A percentile compares a stretch with the other conserved stretches of the same genome.
Evolutionary conservation across 2,797 vertebrate genomes (phyloP).

Genomic region (Smutsia temminckii): DNA sequence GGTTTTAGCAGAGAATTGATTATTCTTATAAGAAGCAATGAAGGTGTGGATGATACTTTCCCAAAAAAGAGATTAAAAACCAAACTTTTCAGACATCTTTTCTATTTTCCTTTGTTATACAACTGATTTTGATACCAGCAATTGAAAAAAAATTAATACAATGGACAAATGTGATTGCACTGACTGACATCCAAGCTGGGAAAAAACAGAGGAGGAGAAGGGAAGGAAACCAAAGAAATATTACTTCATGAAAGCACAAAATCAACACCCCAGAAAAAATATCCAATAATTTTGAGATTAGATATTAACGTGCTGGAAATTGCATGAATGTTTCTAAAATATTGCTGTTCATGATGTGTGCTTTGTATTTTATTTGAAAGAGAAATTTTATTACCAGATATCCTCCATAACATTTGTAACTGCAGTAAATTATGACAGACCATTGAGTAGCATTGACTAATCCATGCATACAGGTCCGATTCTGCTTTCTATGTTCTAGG

Average conservation of each 20-base stretch:
- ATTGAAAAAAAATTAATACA: background rate
- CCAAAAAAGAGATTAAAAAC: background rate
- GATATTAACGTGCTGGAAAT: background rate
- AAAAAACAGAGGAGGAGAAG: background rate
- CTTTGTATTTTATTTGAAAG: constrained; percentile 48
- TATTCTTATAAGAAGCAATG: constrained; percentile 34
- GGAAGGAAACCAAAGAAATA: background rate
- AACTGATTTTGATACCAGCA: background rate
- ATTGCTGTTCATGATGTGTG: background rate
- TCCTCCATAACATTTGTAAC: background rate
- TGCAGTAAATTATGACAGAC: constrained; percentile 1
- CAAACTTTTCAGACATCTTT: background rate
- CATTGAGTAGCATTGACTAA: constrained; percentile 32
- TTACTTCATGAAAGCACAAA: constrained; percentile 31
- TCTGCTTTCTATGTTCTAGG: constrained; percentile 6
- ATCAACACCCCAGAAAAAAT: constrained; percentile 21
- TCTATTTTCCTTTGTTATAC: background rate
- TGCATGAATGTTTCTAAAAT: background rate
- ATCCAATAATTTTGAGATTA: background rate
- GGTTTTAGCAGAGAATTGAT: constrained; percentile 15
- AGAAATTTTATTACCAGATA: constrained; percentile 55
- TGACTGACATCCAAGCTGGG: background rate
- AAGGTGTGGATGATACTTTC: background rate
- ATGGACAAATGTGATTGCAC: background rate
- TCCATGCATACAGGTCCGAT: background rate